These are phyloP conservation scores for Brachypteracias leptosomus DNA, from an alignment of 2,113 vertebrate species.

Conservation along the genomic window DNA sequence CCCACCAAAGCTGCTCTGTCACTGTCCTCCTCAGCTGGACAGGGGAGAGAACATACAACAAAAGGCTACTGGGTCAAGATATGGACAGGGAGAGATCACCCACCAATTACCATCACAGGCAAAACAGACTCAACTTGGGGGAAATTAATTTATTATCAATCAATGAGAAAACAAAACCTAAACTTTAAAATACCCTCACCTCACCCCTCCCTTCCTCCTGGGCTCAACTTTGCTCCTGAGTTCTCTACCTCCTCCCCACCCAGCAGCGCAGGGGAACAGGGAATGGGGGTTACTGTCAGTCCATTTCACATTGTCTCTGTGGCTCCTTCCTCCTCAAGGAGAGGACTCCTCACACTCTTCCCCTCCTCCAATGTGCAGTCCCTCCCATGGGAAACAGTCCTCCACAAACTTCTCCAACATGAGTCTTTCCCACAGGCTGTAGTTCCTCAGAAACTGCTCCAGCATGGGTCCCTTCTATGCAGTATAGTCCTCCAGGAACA, in stretches of 20 bases:
- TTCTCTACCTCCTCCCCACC: not conserved
- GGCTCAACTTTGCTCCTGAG: not conserved
- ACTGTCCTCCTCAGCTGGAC: not conserved
- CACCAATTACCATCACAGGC: fast-evolving
- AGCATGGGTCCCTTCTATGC: not conserved
- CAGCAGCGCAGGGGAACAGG: not conserved
- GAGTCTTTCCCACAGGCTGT: not conserved
- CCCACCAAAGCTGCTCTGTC: not conserved
- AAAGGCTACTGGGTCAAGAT: not conserved
- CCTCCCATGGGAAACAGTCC: not conserved
- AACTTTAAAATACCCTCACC: not conserved
- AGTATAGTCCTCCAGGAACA: not conserved
- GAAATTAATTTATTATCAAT: not conserved
- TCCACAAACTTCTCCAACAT: not conserved
- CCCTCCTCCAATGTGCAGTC: not conserved
- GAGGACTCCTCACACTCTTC: not conserved
- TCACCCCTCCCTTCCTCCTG: not conserved
- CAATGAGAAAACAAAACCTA: not conserved
- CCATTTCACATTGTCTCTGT: not conserved
- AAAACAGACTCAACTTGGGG: not conserved
- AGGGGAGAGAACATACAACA: not conserved
- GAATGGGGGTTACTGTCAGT: not conserved
- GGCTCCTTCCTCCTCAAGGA: not conserved
- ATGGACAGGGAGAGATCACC: not conserved
- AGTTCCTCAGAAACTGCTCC: not conserved